Conservation (phyloP, 2,113 vertebrate species). For the Neogobius melanostomus region DNA sequence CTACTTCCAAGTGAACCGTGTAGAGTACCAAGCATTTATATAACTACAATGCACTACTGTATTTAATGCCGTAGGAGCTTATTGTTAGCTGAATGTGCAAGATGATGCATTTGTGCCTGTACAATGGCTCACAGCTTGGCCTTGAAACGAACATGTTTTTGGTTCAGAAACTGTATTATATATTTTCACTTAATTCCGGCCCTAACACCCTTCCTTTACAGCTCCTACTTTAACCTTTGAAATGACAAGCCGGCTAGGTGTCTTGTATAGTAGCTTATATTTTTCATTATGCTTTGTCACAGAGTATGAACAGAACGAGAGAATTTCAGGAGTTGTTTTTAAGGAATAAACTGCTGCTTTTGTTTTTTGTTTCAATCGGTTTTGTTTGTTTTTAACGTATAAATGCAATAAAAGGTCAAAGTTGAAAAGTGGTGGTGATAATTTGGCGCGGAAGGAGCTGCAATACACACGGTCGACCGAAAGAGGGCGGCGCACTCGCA, state of each 20-base stretch:
- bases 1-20: no score
- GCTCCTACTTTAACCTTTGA: conserved; percentile 9
- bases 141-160: conserved; percentile 5
- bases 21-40: no score
- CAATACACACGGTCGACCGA: no score
- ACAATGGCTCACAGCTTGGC: conserved; percentile 23
- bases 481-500: no score
- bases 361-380: conserved; percentile 42
- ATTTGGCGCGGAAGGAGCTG: no score
- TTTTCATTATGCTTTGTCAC: conserved; percentile 32
- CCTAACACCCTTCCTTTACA: neutral
- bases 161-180: neutral
- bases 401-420: no score
- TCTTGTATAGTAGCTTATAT: conserved; percentile 20
- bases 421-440: neutral
- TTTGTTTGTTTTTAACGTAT: no score
- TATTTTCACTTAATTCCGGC: neutral
- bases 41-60: neutral
- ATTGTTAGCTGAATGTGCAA: conserved; percentile 34
- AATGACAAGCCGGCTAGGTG: conserved; percentile 12
- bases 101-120: conserved; percentile 28
- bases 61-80: conserved; percentile 11
- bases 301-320: conserved; percentile 25
- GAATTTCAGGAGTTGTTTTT: conserved; percentile 29
- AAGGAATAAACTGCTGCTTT: conserved; percentile 52